Base-by-base conservation (phyloP, 2,888 invertebrate species). In the Platycheirus albimanus region DNA sequence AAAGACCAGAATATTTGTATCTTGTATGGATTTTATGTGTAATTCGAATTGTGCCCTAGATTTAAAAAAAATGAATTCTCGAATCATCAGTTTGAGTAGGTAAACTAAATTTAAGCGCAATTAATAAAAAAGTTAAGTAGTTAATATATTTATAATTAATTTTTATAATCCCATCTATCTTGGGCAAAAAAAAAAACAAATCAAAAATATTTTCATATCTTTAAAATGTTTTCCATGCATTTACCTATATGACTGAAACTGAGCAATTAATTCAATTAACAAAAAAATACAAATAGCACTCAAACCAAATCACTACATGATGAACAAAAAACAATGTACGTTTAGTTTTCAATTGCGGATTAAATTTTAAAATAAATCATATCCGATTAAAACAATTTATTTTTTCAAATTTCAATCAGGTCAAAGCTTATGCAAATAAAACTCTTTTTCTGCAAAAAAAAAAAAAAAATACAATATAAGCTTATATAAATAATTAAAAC, bases 401-500 rank as follows among this genome's bases (percentile, higher is more conserved):
- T 33, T 33, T 15, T 5, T 38, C 1, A 54, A 54, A 56, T 38
- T 56, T 13, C 20, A 58, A 41, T 58, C 41, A 58, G 58, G 58
- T 58, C 58, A 58, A 58, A 58, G 15, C 58, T 54, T 41, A 41
- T 11, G 2, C 8, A 41, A 8, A 41, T 24, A 8, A 36, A 20
- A 8, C 7, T 8, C 1, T 6, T 7, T 33, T 24, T 24, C 13
- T 56, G 36, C 36, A n/a, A 7, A 19, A 20, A 19, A 7, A 13
- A 36, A 11, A n/a, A 19, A 10, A 19, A 7, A 13, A 36, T n/a
- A n/a, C 11, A 10, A 36, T 36, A 28, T 2, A 20, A 38, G 3
- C 10, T 36, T 20, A 38, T 20, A 38, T 38, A 56, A 24, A 56
- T 36, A 58, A 58, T 58, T 41, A 41, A 58, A 58, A 41, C 28